A percentile compares a stretch with the other conserved stretches of the same genome.
Conservation (phyloP, 2,888 invertebrate species). For the Drosophila lacicola region DNA sequence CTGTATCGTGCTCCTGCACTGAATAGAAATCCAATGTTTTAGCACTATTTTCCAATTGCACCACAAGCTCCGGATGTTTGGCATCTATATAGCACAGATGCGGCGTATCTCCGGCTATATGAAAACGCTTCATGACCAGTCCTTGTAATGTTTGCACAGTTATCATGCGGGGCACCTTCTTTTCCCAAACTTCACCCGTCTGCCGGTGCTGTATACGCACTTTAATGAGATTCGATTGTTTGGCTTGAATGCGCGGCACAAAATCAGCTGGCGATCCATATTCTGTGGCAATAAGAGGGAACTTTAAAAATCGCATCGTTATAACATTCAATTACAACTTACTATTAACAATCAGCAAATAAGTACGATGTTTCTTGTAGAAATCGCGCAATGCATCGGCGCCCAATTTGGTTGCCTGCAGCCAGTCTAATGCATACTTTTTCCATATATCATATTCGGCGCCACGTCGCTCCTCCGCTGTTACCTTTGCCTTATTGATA, state of each 20-base stretch:
- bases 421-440: conserved; percentile 91
- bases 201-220: conserved; percentile 86
- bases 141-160: conserved; percentile 93
- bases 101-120: conserved; percentile 84
- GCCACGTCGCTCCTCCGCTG: conserved; percentile 90
- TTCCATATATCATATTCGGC: conserved; percentile 97
- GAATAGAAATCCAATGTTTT: conserved; percentile 94
- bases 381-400: conserved; percentile 87
- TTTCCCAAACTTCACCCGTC: conserved; percentile 86
- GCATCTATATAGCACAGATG: conserved; percentile 86
- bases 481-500: conserved; percentile 90
- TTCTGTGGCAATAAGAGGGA: conserved; percentile 86
- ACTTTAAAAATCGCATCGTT: neutral
- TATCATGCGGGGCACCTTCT: conserved; percentile 92
- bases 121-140: conserved; percentile 91
- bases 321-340: conserved; percentile 79
- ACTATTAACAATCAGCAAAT: conserved; percentile 91
- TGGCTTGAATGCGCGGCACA: conserved; percentile 87
- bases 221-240: conserved; percentile 90
- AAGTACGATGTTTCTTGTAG: conserved; percentile 90
- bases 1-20: conserved; percentile 92
- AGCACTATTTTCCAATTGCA: conserved; percentile 92
- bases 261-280: conserved; percentile 93
- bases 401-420: conserved; percentile 86
- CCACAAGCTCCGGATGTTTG: conserved; percentile 88